A percentile compares a stretch with the other conserved stretches of the same genome.
Conservation (phyloP, 1,140 invertebrate genomes). For the Idris sp. region DNA sequence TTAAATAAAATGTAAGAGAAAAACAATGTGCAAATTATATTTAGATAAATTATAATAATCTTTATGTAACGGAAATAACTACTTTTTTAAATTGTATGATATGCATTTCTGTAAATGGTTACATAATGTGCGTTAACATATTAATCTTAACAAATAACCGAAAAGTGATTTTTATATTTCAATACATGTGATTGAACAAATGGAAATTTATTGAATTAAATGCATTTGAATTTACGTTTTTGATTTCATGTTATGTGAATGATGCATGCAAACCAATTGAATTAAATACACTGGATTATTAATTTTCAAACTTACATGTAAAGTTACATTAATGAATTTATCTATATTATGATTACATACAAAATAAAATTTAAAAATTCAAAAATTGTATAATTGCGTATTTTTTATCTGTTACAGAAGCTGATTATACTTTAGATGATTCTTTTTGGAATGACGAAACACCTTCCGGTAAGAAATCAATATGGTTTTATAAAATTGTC, state of each 20-base stretch:
- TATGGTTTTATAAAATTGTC: neutral
- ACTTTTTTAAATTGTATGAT: too few relatives aligned
- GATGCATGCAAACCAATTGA: neutral
- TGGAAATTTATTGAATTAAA: neutral
- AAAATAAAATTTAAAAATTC: too few relatives aligned
- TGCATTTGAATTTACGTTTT: neutral
- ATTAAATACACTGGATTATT: neutral
- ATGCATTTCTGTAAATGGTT: too few relatives aligned
- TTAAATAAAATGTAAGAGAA: too few relatives aligned
- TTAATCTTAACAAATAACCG: too few relatives aligned
- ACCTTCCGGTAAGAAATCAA: conserved; percentile 85
- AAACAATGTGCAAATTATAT: too few relatives aligned
- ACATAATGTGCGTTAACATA: too few relatives aligned
- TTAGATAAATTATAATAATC: too few relatives aligned
- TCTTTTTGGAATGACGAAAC: conserved; percentile 94
- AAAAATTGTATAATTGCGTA: neutral
- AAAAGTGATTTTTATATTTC: too few relatives aligned
- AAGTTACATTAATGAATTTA: too few relatives aligned
- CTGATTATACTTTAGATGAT: conserved; percentile 93
- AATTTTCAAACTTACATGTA: neutral
- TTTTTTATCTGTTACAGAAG: conserved; percentile 84
- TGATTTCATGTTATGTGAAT: neutral
- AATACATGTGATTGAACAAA: neutral
- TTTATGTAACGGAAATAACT: too few relatives aligned
- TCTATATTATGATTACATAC: too few relatives aligned